These are phyloP conservation scores for Drosophila teissieri DNA, from an alignment of 1,140 invertebrate genomes.

Conservation along the genomic window DNA sequence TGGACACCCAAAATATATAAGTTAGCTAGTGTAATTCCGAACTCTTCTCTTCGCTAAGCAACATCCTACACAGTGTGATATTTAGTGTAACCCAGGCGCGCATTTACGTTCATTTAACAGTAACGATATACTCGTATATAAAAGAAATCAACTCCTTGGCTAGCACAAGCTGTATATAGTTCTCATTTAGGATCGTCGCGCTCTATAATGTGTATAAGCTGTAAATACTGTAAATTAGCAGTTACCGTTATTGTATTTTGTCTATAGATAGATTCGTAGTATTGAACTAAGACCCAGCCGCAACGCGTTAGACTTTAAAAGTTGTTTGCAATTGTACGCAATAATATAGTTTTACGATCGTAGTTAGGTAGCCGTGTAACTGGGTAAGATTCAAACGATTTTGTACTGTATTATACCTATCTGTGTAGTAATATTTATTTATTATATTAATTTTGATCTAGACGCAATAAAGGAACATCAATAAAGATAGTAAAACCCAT, in stretches of 20 bases:
- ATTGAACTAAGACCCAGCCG: constrained; percentile 25
- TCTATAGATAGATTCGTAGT: constrained; percentile 44
- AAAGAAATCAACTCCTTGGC: constrained; percentile 34
- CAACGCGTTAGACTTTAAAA: constrained; percentile 57
- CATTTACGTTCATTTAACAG: constrained; percentile 33
- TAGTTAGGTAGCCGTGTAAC: constrained; percentile 37
- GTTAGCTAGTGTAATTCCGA: constrained; percentile 62
- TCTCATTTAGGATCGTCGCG: constrained; percentile 34
- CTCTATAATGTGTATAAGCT: constrained; percentile 51
- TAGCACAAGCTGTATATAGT: constrained; percentile 66
- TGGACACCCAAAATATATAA: constrained; percentile 12
- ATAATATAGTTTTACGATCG: constrained; percentile 30
- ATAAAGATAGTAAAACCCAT: constrained; percentile 62
- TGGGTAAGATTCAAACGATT: constrained; percentile 43
- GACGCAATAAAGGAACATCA: constrained; percentile 75
- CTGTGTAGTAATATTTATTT: constrained; percentile 76
- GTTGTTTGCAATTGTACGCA: constrained; percentile 64
- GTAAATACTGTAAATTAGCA: constrained; percentile 76
- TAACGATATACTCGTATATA: constrained; percentile 11
- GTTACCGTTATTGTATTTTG: constrained; percentile 81
- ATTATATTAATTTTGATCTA: constrained; percentile 74
- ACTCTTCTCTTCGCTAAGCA: constrained; percentile 70
- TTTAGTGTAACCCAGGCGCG: constrained; percentile 79
- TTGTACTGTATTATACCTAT: constrained; percentile 51
- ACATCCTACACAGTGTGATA: constrained; percentile 84